Percentiles rank a stretch among this genome's conserved stretches.
Evolutionary conservation across 2,113 vertebrate species (phyloP).

Genomic region (Amblyornis subalaris): DNA sequence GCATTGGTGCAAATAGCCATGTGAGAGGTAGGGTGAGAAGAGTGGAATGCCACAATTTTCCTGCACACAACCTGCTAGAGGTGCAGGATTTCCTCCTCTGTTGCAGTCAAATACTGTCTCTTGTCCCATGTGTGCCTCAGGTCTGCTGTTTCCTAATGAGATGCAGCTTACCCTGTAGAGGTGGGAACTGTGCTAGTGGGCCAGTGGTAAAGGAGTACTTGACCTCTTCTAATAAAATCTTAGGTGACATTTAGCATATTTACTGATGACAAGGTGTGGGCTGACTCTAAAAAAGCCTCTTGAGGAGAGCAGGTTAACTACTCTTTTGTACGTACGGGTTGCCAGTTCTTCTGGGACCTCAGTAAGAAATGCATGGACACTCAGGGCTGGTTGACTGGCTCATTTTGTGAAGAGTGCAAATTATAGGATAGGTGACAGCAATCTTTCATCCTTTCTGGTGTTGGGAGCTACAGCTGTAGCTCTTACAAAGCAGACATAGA

Average conservation of each 20-base stretch:
- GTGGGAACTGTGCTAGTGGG: not conserved
- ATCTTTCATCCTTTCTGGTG: not conserved
- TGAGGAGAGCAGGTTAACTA: not conserved
- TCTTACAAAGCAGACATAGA: not conserved
- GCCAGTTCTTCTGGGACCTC: not conserved
- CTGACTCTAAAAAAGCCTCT: not conserved
- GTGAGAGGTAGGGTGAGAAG: not conserved
- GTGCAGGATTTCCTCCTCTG: not conserved
- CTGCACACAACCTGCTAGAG: not conserved
- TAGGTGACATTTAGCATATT: not conserved
- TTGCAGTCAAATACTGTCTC: not conserved
- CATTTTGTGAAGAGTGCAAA: not conserved
- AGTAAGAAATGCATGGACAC: not conserved
- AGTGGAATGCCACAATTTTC: not conserved
- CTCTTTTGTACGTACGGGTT: not conserved
- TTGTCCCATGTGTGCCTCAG: not conserved
- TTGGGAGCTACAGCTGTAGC: not conserved
- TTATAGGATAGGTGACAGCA: not conserved
- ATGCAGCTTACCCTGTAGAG: not conserved
- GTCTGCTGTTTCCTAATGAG: not conserved
- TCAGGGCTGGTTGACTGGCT: not conserved
- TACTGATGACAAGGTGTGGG: not conserved
- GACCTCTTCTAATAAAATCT: not conserved
- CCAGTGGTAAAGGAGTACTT: not conserved
- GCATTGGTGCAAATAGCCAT: not conserved